phyloP scores from a whole-genome alignment of 37 sponge, comb jelly and placozoan genomes.

The Mnemiopsis leidyi region DNA sequence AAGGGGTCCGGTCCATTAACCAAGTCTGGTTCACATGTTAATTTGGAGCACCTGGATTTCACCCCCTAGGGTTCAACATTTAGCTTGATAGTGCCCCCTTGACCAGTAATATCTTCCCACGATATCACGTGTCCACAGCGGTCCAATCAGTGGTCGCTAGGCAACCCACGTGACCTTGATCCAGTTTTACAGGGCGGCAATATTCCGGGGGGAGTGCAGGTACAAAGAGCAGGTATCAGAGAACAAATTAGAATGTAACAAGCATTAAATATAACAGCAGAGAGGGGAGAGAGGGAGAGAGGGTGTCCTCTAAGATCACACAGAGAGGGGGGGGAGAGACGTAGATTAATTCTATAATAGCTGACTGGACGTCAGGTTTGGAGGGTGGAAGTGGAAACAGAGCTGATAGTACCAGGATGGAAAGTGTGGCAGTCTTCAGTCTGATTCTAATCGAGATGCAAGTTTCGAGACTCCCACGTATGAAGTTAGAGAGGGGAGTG shows the following conservation, averaged over 20 bases:
- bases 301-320: too few species aligned
- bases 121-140: neutral
- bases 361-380: too few species aligned
- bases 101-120: neutral
- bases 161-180: slow-evolving; percentile 40
- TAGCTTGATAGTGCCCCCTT: slow-evolving; percentile 39
- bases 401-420: too few species aligned
- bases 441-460: too few species aligned
- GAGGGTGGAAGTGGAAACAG: too few species aligned
- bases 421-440: too few species aligned
- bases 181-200: slow-evolving; percentile 64
- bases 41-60: slow-evolving; percentile 60
- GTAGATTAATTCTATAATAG: neutral
- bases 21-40: slow-evolving; percentile 37
- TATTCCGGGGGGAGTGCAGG: neutral
- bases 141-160: neutral
- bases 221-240: slow-evolving; percentile 4
- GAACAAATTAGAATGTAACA: slow-evolving; percentile 59
- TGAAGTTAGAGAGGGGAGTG: too few species aligned
- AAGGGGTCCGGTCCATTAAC: neutral
- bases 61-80: slow-evolving; percentile 60
- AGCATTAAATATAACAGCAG: slow-evolving; percentile 14
- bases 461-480: too few species aligned
- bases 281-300: too few species aligned
- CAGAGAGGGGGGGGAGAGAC: neutral